Evolutionary conservation across 2,888 invertebrate species (phyloP).

Genomic region (Dimorphilus gyrociliatus): DNA sequence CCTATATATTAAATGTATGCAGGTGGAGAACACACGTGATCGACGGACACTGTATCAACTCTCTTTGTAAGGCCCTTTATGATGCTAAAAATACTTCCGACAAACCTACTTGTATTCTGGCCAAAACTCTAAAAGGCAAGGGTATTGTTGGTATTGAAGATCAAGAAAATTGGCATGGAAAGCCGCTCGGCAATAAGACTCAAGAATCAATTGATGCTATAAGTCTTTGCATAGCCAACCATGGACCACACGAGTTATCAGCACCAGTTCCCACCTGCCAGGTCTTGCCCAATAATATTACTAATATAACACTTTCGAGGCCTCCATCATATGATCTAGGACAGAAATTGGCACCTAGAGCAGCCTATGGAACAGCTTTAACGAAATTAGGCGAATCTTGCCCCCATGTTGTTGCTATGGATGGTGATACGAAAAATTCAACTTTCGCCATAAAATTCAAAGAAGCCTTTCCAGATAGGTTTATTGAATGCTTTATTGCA

Average conservation of each 20-base stretch:
- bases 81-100: constrained; percentile 52
- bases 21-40: constrained; percentile 47
- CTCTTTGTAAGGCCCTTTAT: constrained; percentile 66
- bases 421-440: constrained; percentile 93
- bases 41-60: constrained; percentile 88
- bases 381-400: constrained; percentile 56
- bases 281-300: constrained; percentile 57
- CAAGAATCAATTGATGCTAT: constrained; percentile 44
- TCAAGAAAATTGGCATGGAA: constrained; percentile 91
- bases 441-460: constrained; percentile 51
- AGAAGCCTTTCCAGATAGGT: constrained; percentile 45
- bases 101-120: constrained; percentile 78
- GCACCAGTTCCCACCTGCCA: constrained; percentile 50
- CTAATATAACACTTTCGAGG: constrained; percentile 52
- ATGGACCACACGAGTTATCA: constrained; percentile 47
- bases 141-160: constrained; percentile 67
- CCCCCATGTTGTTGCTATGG: constrained; percentile 67
- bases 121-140: constrained; percentile 88
- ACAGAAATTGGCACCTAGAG: constrained; percentile 42
- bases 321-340: constrained; percentile 62
- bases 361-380: constrained; percentile 77
- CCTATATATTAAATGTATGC: too few relatives aligned
- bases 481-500: constrained; percentile 90
- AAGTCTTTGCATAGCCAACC: constrained; percentile 50
- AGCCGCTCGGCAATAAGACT: constrained; percentile 69